phyloP scores from a whole-genome alignment of 2,888 invertebrate genomes.

The Dynastes hyllus region DNA sequence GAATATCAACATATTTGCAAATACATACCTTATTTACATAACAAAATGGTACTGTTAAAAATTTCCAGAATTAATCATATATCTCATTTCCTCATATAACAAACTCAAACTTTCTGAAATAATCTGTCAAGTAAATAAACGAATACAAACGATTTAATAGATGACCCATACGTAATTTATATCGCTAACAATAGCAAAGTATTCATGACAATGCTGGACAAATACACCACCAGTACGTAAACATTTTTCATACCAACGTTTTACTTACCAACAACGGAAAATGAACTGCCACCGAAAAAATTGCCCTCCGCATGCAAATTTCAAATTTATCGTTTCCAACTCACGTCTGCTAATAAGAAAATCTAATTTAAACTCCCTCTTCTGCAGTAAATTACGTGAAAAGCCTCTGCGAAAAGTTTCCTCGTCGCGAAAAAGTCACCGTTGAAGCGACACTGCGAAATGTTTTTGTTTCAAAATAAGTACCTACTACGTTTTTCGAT shows the following conservation, averaged over 20 bases:
- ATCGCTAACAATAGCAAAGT: too few species aligned
- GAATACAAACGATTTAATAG: too few species aligned
- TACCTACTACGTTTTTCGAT: too few species aligned
- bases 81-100: too few species aligned
- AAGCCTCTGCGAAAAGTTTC: neutral
- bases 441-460: neutral
- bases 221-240: too few species aligned
- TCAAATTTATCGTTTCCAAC: conserved; percentile 13
- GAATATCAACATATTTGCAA: neutral
- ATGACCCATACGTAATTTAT: too few species aligned
- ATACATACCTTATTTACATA: neutral
- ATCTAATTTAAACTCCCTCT: conserved; percentile 20
- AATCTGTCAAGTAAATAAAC: too few species aligned
- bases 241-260: too few species aligned
- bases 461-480: neutral
- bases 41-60: neutral
- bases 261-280: too few species aligned
- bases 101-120: too few species aligned
- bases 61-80: neutral
- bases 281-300: neutral
- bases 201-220: too few species aligned
- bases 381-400: conserved; percentile 17
- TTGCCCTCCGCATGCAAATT: neutral
- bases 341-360: conserved; percentile 31
- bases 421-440: neutral